Evolutionary conservation across 2,888 invertebrate species (phyloP), one percentile per base, ranked within the genome.

Genomic region (Autographa gamma): DNA sequence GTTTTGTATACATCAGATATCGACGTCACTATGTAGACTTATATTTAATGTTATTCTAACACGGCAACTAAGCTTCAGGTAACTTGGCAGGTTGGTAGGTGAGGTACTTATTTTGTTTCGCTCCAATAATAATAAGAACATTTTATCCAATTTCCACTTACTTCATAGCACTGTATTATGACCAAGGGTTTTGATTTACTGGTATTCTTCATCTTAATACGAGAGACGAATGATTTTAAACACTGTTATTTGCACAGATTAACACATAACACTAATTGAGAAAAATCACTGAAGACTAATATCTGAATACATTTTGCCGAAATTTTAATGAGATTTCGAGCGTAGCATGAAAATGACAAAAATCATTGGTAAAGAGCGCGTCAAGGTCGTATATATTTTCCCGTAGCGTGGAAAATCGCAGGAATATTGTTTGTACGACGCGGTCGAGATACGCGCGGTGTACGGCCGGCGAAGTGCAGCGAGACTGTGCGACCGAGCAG

Each of bases 121-220:
- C 88, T 89, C 88, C 77, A 87, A 84, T 88, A 88, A 84, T 77
- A 84, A 78, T 67, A 68, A 76, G 70, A 74, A 76, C 69, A 77
- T 62, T 69, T 74, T 66, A 77, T 74, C 67, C 66, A 66, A 69
- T 78, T 70, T 76, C 61, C 84, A 96, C 96, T 96, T 93, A 96
- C 96, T 96, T 96, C 96, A 84, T 96, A 97, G 85, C 96, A 96
- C 88, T 96, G 96, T 82, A 96, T 95, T 69, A 96, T 90, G 83
- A 97, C 96, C 74, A 96, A 85, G 63, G 96, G 96, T 86, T 96
- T 96, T 18, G 91, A 89, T 87, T 91, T 92, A 32, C 72, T 73
- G 80, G 84, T 90, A 83, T 88, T 93, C 91, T 93, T 95, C 93
- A 93, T 94, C 79, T 81, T 91, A 61, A 13, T 11, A 52, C 16